Percentiles rank a stretch among this genome's conserved stretches.
phyloP scores from a whole-genome alignment of 2,888 invertebrate genomes.

The Anarsia innoxiella region DNA sequence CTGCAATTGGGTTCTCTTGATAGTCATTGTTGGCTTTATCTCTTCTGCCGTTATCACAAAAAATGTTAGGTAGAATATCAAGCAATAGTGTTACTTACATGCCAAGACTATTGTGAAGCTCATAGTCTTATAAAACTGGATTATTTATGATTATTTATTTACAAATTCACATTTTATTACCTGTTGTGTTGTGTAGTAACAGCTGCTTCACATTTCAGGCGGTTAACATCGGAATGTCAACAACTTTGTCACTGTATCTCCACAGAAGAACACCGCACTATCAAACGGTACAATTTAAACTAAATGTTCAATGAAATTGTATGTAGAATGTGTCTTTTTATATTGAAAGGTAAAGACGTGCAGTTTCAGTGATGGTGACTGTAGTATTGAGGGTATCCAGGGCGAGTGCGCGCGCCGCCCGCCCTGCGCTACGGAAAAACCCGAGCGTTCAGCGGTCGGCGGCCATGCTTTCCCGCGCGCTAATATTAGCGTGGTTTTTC shows the following conservation, averaged over 20 bases:
- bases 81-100: too few species aligned
- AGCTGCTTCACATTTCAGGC: slow-evolving; percentile 20
- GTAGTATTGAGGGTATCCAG: slow-evolving; percentile 35
- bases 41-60: too few species aligned
- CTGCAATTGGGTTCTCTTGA: too few species aligned
- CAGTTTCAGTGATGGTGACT: slow-evolving; percentile 27
- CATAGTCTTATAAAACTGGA: too few species aligned
- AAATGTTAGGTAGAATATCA: too few species aligned
- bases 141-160: slow-evolving; percentile 8
- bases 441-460: slow-evolving; percentile 24
- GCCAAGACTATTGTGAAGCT: too few species aligned
- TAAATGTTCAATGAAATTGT: too few species aligned
- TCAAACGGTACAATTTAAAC: too few species aligned
- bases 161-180: slow-evolving; percentile 15
- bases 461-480: slow-evolving; percentile 33
- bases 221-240: not conserved
- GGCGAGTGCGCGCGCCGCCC: slow-evolving; percentile 63
- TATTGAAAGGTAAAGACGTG: slow-evolving; percentile 23
- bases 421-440: slow-evolving; percentile 57
- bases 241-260: too few species aligned
- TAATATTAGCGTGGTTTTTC: slow-evolving; percentile 49
- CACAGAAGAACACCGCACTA: not conserved
- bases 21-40: too few species aligned
- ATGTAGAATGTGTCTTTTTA: too few species aligned
- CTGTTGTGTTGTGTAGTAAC: slow-evolving; percentile 16